Evolutionary conservation across 2,888 invertebrate species (phyloP).

Genomic region (Exephanes ischioxanthus): DNA sequence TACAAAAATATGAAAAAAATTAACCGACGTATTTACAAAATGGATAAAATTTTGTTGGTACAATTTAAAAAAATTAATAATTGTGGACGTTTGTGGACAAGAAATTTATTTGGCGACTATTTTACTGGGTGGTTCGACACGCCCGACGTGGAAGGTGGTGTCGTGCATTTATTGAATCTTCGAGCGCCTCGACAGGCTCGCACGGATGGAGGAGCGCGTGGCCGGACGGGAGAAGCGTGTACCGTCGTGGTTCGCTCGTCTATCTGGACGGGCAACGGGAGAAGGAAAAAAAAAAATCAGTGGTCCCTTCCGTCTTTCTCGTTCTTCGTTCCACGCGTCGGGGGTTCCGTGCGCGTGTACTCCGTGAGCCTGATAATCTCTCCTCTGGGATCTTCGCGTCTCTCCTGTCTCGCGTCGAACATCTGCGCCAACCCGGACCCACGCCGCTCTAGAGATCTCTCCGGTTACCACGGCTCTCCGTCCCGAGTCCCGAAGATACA

Average conservation of each 20-base stretch:
- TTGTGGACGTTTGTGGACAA: too few species aligned
- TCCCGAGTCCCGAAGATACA: background rate
- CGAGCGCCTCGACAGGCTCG: conserved; percentile 48
- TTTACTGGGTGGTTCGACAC: conserved; percentile 17
- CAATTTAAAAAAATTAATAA: conserved; percentile 12
- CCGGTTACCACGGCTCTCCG: conserved; percentile 37
- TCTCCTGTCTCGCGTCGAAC: conserved; percentile 49
- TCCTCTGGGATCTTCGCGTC: conserved; percentile 57
- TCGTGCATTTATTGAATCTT: conserved; percentile 63
- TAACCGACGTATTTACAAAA: too few species aligned
- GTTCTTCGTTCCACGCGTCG: conserved; percentile 8
- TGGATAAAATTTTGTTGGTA: too few species aligned
- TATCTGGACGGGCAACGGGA: background rate
- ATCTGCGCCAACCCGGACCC: conserved; percentile 63
- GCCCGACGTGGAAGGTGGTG: conserved; percentile 56
- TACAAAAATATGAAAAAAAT: too few species aligned
- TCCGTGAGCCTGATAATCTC: conserved; percentile 51
- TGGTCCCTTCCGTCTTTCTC: conserved; percentile 56
- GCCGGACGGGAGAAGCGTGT: conserved; percentile 38
- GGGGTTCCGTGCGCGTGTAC: conserved; percentile 7
- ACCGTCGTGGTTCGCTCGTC: conserved; percentile 23
- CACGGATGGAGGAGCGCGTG: conserved; percentile 54
- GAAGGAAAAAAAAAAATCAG: conserved; percentile 28
- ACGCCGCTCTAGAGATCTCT: conserved; percentile 47
- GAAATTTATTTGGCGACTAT: background rate